Percentiles rank a stretch among this genome's conserved stretches.
Conservation (phyloP, 2,888 invertebrate species). For the Eulithis testata region DNA sequence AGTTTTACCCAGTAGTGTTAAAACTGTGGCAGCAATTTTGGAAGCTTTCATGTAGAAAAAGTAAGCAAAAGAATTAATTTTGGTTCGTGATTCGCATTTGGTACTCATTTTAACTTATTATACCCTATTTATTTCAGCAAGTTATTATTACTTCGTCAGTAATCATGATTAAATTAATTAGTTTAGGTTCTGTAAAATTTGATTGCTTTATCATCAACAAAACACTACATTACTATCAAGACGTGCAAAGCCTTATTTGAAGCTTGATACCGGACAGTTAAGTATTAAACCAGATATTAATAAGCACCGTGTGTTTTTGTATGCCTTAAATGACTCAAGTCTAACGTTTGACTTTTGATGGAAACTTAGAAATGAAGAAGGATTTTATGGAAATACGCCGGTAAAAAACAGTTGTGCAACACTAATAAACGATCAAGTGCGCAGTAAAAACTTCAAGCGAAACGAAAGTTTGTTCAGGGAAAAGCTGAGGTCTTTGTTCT, state of each 20-base stretch:
- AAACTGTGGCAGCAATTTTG: conserved; percentile 4
- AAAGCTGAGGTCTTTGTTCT: conserved; percentile 77
- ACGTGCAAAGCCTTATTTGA: too few species aligned
- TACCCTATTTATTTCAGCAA: too few species aligned
- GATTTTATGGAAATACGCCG: conserved; percentile 42
- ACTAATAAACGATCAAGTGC: conserved; percentile 57
- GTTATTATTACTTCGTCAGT: too few species aligned
- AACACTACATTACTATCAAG: too few species aligned
- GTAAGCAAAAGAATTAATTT: not conserved
- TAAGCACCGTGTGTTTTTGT: too few species aligned
- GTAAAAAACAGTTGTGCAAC: conserved; percentile 53
- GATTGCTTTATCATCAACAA: too few species aligned
- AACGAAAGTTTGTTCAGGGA: conserved; percentile 61
- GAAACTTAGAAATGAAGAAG: conserved; percentile 37
- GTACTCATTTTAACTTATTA: not conserved
- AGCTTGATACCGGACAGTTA: too few species aligned
- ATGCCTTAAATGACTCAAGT: not conserved
- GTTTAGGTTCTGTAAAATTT: too few species aligned
- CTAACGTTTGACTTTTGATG: not conserved
- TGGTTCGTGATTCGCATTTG: conserved; percentile 2
- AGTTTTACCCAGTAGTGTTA: conserved; percentile 12
- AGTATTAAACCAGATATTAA: too few species aligned
- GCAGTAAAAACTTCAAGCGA: conserved; percentile 71
- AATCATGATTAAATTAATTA: too few species aligned
- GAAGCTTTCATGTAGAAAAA: conserved; percentile 1